phyloP scores from a whole-genome alignment of 2,888 invertebrate genomes.

The Oscheius sp. region DNA sequence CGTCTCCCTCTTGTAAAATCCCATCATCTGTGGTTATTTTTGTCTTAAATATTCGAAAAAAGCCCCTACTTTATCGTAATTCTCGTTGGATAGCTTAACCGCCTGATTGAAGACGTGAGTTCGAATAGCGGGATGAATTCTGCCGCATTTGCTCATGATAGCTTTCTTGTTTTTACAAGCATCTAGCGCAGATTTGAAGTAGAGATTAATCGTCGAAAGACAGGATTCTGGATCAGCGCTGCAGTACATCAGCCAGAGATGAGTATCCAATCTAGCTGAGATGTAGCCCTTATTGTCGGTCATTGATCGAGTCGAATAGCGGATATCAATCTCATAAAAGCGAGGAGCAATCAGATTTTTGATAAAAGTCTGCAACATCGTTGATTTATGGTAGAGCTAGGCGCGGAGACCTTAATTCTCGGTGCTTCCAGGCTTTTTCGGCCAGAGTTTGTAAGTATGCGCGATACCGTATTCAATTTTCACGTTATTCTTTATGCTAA shows the following conservation, averaged over 20 bases:
- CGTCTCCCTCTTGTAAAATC: conserved; percentile 39
- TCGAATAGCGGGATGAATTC: conserved; percentile 61
- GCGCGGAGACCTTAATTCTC: too few relatives aligned
- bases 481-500: too few relatives aligned
- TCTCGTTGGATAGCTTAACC: conserved; percentile 49
- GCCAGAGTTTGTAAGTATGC: too few relatives aligned
- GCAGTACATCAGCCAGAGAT: conserved; percentile 33
- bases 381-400: too few relatives aligned
- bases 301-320: conserved; percentile 1
- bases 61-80: conserved; percentile 44
- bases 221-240: conserved; percentile 40
- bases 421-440: too few relatives aligned
- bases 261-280: conserved; percentile 4
- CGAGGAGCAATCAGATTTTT: background rate
- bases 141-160: conserved; percentile 48
- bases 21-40: conserved; percentile 19
- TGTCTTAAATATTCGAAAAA: background rate
- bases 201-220: conserved; percentile 24
- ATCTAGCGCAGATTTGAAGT: conserved; percentile 38
- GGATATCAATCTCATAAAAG: conserved; percentile 11
- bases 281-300: conserved; percentile 8
- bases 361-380: background rate
- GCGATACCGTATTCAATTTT: too few relatives aligned
- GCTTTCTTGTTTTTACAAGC: conserved; percentile 37
- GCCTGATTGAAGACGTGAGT: conserved; percentile 60